Base-by-base conservation (phyloP, 2,888 invertebrate genomes). In the Therioaphis trifolii region DNA sequence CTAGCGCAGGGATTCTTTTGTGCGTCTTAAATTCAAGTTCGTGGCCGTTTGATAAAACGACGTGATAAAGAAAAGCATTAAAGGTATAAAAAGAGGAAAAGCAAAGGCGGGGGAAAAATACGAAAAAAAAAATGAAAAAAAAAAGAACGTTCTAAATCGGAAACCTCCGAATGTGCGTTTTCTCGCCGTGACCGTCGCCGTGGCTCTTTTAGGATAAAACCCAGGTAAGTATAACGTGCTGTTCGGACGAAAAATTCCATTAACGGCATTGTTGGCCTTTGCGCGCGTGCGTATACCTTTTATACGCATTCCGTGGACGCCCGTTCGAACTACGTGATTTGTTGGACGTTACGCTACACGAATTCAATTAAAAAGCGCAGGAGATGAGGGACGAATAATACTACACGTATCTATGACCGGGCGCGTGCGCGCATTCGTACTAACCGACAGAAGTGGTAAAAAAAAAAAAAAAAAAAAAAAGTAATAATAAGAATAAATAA, bases 401-500 rank as follows among this genome's bases (percentile, higher is more conserved):
- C 29, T 76, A 24, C 58, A 58, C 24, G 52, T 55, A 74, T 5
- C n/a, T 15, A 24, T 35, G 12, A n/a, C n/a, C n/a, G n/a, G n/a
- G n/a, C 0, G n/a, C 21, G 24, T 4, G 18, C 43, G 43, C 9
- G 5, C 5, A 4, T 58, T 24, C n/a, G n/a, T n/a, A n/a, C n/a
- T n/a, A n/a, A n/a, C n/a, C n/a, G n/a, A n/a, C n/a, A 27, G n/a
- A 49, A 27, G 14, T n/a, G 61, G 27, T 43, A 75, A 61, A 75
- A 58, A n/a, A n/a, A n/a, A n/a, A n/a, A n/a, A n/a, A n/a, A n/a
- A n/a, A n/a, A n/a, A n/a, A n/a, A n/a, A n/a, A n/a, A n/a, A n/a
- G n/a, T n/a, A n/a, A n/a, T n/a, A n/a, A n/a, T n/a, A 75, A 74
- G 21, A 55, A 74, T 24, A 71, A 71, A 29, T 52, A 52, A 69